These are phyloP conservation scores for Capitella teleta DNA, from an alignment of 1,140 invertebrate species.

Conservation along the genomic window DNA sequence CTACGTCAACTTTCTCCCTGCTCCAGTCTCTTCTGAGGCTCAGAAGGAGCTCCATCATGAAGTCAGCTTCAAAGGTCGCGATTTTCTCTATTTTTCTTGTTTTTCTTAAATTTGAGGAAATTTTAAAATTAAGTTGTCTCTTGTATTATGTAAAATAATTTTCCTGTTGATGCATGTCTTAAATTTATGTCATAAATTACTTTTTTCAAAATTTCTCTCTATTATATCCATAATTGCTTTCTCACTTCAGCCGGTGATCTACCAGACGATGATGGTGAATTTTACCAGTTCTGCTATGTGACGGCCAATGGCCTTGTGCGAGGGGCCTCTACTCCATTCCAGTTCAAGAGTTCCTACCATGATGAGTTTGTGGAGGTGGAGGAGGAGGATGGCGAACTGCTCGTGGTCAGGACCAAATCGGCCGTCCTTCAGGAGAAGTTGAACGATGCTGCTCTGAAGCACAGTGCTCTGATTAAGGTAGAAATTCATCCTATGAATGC, in stretches of 20 bases:
- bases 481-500: background rate
- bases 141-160: no score
- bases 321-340: slow-evolving; percentile 42
- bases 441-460: no score
- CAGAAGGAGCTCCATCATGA: no score
- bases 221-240: slow-evolving; percentile 23
- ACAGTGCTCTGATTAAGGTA: background rate
- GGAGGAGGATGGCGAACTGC: slow-evolving; percentile 34
- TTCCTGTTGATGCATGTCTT: no score
- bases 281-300: slow-evolving; percentile 43
- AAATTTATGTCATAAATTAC: no score
- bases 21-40: slow-evolving; percentile 18
- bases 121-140: no score
- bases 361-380: slow-evolving; percentile 38
- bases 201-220: no score
- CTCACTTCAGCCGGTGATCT: slow-evolving; percentile 25
- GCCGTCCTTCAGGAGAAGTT: slow-evolving; percentile 26
- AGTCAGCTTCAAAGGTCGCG: no score
- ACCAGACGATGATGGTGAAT: slow-evolving; percentile 40
- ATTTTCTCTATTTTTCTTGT: no score
- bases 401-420: slow-evolving; percentile 28
- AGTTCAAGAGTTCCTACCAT: slow-evolving; percentile 27
- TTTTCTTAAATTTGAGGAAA: no score
- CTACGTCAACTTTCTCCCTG: slow-evolving; percentile 33
- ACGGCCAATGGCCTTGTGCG: slow-evolving; percentile 27